A percentile compares a stretch with the other conserved stretches of the same genome.
Conservation (phyloP, 2,888 invertebrate species). For the Sphaerophoria rueppellii region DNA sequence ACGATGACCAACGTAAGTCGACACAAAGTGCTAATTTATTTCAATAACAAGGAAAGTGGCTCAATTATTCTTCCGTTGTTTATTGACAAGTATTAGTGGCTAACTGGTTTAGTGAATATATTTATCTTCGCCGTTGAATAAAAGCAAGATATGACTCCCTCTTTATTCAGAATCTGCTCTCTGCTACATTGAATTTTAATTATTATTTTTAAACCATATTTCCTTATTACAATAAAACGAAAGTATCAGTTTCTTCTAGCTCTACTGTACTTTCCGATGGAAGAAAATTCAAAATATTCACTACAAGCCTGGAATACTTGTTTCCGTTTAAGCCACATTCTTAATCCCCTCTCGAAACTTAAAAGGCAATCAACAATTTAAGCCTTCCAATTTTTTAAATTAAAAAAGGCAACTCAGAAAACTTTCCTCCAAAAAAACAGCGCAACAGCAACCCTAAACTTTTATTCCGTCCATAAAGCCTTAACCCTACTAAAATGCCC, state of each 20-base stretch:
- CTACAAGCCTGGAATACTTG: too few relatives aligned
- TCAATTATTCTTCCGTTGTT: constrained; percentile 6
- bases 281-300: too few relatives aligned
- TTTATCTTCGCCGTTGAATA: too few relatives aligned
- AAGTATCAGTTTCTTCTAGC: too few relatives aligned
- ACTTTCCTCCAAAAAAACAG: constrained; percentile 3
- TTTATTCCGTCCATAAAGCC: constrained; percentile 1
- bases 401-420: constrained; percentile 18
- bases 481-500: not conserved
- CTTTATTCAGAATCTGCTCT: too few relatives aligned
- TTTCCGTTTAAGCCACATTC: not conserved
- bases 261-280: too few relatives aligned
- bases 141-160: too few relatives aligned
- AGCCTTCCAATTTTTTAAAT: not conserved
- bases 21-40: constrained; percentile 51
- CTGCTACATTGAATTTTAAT: too few relatives aligned
- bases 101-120: too few relatives aligned
- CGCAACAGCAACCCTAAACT: constrained; percentile 27
- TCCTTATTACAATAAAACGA: too few relatives aligned
- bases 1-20: constrained; percentile 40
- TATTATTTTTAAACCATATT: too few relatives aligned
- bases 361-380: constrained; percentile 17
- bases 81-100: not conserved
- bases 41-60: constrained; percentile 67
- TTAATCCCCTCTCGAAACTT: not conserved